phyloP scores from a whole-genome alignment of 2,888 invertebrate species.

The Cryptosula pallasiana region DNA sequence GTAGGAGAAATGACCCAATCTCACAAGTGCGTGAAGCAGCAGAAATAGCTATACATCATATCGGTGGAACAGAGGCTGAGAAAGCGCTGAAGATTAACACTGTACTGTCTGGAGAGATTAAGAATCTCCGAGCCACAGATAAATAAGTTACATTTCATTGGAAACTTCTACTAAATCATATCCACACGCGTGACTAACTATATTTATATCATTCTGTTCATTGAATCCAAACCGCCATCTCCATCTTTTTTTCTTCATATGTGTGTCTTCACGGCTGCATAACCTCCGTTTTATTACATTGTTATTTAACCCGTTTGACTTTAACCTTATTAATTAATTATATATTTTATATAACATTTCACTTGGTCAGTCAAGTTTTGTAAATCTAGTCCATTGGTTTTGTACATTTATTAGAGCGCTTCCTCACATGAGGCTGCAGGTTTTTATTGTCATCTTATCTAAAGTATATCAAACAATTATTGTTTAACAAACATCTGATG shows the following conservation, averaged over 20 bases:
- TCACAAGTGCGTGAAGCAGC: slow-evolving; percentile 23
- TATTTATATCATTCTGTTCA: background rate
- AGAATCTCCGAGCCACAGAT: background rate
- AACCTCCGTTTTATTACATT: no score
- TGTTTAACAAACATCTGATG: no score
- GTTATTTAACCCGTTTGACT: no score
- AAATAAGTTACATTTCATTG: background rate
- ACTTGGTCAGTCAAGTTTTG: no score
- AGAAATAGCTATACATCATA: slow-evolving; percentile 11
- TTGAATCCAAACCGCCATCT: background rate
- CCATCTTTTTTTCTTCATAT: background rate
- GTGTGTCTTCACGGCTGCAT: no score
- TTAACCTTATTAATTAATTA: no score
- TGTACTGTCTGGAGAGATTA: slow-evolving; percentile 11
- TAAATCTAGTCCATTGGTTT: no score
- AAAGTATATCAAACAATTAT: no score
- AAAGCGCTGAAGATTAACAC: slow-evolving; percentile 12
- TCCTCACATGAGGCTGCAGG: no score
- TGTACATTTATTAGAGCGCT: no score
- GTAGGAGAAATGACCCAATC: slow-evolving; percentile 21
- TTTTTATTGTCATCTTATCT: no score
- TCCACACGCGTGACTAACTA: background rate
- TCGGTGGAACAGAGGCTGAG: slow-evolving; percentile 22
- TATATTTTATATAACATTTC: no score
- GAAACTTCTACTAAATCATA: background rate